These are phyloP conservation scores for Urocyon cinereoargenteus DNA, from an alignment of 2,797 vertebrate species.

Conservation along the genomic window DNA sequence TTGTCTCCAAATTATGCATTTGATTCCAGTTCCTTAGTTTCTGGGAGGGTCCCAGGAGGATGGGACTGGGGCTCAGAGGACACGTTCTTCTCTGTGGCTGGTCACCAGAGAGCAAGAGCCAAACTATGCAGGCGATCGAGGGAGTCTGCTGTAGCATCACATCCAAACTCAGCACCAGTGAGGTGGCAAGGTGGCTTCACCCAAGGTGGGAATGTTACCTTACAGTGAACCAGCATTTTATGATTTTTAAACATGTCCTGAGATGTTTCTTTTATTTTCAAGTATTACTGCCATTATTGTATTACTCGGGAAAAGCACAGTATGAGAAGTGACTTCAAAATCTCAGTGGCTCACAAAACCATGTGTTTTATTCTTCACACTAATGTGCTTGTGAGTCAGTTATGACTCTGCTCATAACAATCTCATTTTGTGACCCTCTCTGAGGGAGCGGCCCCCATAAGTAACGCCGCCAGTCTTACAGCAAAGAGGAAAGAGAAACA, in stretches of 20 bases:
- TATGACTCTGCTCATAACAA: not conserved
- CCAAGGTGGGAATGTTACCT: fast-evolving
- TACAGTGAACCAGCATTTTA: fast-evolving
- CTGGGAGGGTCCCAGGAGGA: too few relatives aligned
- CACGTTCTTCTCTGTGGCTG: not conserved
- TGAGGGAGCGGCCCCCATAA: not conserved
- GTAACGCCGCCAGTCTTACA: not conserved
- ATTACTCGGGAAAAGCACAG: not conserved
- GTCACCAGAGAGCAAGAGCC: fast-evolving
- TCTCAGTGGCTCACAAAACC: not conserved
- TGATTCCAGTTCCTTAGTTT: not conserved
- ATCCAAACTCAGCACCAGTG: fast-evolving
- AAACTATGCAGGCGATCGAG: fast-evolving
- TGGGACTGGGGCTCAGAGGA: fast-evolving
- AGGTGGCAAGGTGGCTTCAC: too few relatives aligned
- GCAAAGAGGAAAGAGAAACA: not conserved
- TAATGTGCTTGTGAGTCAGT: not conserved
- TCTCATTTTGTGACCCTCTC: not conserved
- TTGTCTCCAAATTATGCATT: not conserved
- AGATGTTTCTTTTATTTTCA: not conserved
- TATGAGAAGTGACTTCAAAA: not conserved
- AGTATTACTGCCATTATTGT: not conserved
- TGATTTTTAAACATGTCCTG: not conserved
- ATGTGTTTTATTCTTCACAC: not conserved
- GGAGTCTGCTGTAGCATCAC: not conserved